Percentiles rank a stretch among this genome's conserved stretches.
These are phyloP conservation scores for Glandiceps talaboti DNA, from an alignment of 53 echinoderm and acorn worm genomes.

Conservation along the genomic window DNA sequence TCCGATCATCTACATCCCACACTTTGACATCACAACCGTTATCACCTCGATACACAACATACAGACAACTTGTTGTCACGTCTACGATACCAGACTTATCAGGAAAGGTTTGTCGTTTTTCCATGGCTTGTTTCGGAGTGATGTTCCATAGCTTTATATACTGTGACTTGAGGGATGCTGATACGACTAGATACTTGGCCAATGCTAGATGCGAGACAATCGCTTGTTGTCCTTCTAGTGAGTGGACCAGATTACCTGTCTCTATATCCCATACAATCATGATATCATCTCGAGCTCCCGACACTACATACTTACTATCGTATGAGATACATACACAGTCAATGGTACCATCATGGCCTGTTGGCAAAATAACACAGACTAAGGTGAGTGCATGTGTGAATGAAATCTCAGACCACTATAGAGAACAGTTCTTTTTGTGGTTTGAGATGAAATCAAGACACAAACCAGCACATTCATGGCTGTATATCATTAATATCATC, in stretches of 20 bases:
- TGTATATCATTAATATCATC: no score
- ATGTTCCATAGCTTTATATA: conserved; percentile 97
- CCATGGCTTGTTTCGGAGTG: conserved; percentile 38
- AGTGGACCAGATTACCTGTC: conserved; percentile 37
- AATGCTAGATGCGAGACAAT: conserved; percentile 59
- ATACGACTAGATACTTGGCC: conserved; percentile 50
- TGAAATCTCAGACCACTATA: no score
- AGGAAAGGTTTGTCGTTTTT: conserved; percentile 38
- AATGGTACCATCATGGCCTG: conserved; percentile 42
- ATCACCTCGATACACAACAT: conserved; percentile 13
- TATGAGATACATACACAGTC: conserved; percentile 41
- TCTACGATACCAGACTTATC: conserved; percentile 45
- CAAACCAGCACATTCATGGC: no score
- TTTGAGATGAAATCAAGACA: no score
- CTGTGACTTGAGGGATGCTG: conserved; percentile 65
- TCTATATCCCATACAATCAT: conserved; percentile 56
- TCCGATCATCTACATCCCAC: background rate
- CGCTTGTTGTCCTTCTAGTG: conserved; percentile 78
- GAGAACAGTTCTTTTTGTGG: no score
- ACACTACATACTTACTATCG: conserved; percentile 39
- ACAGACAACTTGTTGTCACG: conserved; percentile 33
- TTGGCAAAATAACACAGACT: no score
- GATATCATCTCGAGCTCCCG: conserved; percentile 65
- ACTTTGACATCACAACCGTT: background rate
- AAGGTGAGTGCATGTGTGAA: no score